A percentile compares a stretch with the other conserved stretches of the same genome.
Conservation (phyloP, 2,888 invertebrate species). For the Oasisia sp. region DNA sequence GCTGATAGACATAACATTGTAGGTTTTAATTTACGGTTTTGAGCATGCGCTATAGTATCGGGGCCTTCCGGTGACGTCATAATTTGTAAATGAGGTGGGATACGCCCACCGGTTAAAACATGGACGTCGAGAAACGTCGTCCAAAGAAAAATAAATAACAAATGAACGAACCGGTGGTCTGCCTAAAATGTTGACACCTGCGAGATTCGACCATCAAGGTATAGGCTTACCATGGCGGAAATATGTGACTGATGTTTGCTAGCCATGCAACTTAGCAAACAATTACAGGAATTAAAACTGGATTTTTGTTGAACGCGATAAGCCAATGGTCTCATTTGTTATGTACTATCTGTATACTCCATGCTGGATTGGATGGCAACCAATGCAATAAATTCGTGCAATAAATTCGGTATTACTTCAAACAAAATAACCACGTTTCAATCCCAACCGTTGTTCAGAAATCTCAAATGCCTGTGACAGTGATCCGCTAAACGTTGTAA, state of each 20-base stretch:
- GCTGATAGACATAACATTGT: neutral
- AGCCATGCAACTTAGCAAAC: neutral
- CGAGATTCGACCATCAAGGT: neutral
- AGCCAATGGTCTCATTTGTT: too few species aligned
- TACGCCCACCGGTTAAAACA: too few species aligned
- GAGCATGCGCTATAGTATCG: neutral
- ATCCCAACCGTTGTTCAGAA: too few species aligned
- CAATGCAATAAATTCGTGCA: too few species aligned
- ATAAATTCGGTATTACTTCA: too few species aligned
- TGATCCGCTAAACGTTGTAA: too few species aligned
- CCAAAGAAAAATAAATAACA: neutral
- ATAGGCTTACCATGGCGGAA: neutral
- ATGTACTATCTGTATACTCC: too few species aligned
- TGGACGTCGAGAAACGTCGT: too few species aligned
- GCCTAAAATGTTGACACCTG: neutral
- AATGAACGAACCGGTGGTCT: neutral
- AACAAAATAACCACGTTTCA: too few species aligned
- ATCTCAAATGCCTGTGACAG: too few species aligned
- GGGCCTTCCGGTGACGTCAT: constrained; percentile 5
- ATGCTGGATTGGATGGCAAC: too few species aligned
- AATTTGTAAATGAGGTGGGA: neutral
- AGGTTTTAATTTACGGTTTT: neutral
- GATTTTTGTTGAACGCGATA: too few species aligned
- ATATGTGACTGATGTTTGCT: neutral
- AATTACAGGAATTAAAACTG: neutral